A percentile compares a stretch with the other conserved stretches of the same genome.
These are phyloP conservation scores for Dilophus febrilis DNA, from an alignment of 2,888 invertebrate genomes.

Conservation along the genomic window DNA sequence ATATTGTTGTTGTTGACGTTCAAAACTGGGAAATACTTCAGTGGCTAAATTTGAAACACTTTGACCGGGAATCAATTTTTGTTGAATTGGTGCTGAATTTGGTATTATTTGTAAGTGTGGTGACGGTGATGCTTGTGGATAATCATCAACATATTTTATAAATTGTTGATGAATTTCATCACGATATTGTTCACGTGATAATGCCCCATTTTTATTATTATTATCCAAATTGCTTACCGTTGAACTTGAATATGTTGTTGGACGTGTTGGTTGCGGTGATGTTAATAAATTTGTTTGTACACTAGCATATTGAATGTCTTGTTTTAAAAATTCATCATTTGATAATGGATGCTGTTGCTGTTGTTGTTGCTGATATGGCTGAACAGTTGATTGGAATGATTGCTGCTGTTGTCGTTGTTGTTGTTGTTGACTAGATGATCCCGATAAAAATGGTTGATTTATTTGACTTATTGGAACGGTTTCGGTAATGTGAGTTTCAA, in stretches of 20 bases:
- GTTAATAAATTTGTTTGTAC: slow-evolving; percentile 25
- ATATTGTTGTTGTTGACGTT: slow-evolving; percentile 13
- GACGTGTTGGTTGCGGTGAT: slow-evolving; percentile 5
- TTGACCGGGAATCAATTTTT: slow-evolving; percentile 10
- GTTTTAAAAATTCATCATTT: slow-evolving; percentile 14
- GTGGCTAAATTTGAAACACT: slow-evolving; percentile 28
- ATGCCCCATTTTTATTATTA: neutral
- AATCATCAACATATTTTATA: slow-evolving; percentile 2
- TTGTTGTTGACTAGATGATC: slow-evolving; percentile 12
- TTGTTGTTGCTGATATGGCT: slow-evolving; percentile 1
- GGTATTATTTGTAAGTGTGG: slow-evolving; percentile 15
- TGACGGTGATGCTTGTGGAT: slow-evolving; percentile 10
- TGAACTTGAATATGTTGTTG: too few species aligned
- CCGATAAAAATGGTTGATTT: slow-evolving; percentile 8
- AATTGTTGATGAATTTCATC: too few species aligned
- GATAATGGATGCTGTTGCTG: slow-evolving; percentile 12
- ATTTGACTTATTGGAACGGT: slow-evolving; percentile 25
- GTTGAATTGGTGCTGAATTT: slow-evolving; percentile 17
- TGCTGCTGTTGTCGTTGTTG: slow-evolving; percentile 15
- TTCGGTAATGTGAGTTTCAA: slow-evolving; percentile 60
- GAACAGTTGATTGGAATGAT: slow-evolving; percentile 15
- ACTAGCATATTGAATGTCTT: slow-evolving; percentile 15
- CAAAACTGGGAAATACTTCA: slow-evolving; percentile 26
- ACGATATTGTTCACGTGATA: neutral
- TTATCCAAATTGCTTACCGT: too few species aligned